A percentile compares a stretch with the other conserved stretches of the same genome.
Evolutionary conservation across 2,888 invertebrate genomes (phyloP).

Genomic region (Cosmia trapezina): DNA sequence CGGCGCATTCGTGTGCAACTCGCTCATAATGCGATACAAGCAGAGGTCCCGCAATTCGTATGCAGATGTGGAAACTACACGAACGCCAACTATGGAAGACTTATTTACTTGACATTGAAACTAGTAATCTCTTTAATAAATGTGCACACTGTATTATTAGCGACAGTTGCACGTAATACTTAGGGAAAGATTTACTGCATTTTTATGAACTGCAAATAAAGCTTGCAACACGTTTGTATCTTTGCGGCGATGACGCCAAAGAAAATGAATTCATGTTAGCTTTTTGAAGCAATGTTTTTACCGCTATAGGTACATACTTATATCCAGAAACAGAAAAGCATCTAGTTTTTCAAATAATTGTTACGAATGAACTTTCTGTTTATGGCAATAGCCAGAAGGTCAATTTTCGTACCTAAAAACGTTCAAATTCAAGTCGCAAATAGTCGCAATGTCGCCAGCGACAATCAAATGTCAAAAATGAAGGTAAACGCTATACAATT

Average conservation of each 20-base stretch:
- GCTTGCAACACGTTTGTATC: slow-evolving; percentile 1
- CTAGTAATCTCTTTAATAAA: slow-evolving; percentile 51
- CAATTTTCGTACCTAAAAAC: too few species aligned
- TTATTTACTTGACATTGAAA: slow-evolving; percentile 65
- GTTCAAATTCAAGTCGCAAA: too few species aligned
- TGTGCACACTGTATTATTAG: slow-evolving; percentile 40
- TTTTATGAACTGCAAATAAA: slow-evolving; percentile 36
- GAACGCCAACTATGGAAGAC: slow-evolving; percentile 60
- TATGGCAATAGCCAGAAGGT: too few species aligned
- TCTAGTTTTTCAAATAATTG: not conserved
- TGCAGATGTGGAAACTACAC: slow-evolving; percentile 79
- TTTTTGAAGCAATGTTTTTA: not conserved
- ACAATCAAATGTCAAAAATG: too few species aligned
- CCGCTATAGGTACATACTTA: not conserved
- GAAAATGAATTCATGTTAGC: not conserved
- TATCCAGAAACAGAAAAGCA: not conserved
- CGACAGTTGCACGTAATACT: slow-evolving; percentile 46
- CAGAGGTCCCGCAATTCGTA: slow-evolving; percentile 75
- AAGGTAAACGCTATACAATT: too few species aligned
- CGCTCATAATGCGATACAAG: slow-evolving; percentile 72
- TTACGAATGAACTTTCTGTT: not conserved
- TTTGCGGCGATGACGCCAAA: slow-evolving; percentile 10
- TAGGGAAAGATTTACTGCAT: slow-evolving; percentile 21
- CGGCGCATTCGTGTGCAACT: slow-evolving; percentile 67
- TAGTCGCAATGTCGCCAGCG: too few species aligned